These are phyloP conservation scores for Dunckerocampus dactyliophorus DNA, from an alignment of 2,113 vertebrate species.

Conservation along the genomic window DNA sequence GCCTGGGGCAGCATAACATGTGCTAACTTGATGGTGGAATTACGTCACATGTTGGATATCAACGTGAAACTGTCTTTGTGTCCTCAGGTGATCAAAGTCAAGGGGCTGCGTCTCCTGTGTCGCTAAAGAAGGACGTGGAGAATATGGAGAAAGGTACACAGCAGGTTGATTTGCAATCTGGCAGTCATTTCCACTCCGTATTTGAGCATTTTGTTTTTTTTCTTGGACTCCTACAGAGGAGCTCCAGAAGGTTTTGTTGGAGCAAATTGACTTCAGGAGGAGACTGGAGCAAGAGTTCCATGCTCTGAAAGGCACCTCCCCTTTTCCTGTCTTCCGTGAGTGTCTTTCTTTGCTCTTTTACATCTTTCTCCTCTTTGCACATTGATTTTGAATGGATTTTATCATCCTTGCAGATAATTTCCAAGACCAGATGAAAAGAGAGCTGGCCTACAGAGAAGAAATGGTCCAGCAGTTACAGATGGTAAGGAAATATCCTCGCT, in stretches of 20 bases:
- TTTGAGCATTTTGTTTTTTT: conserved; percentile 10
- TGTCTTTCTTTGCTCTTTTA: conserved; percentile 26
- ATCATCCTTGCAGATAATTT: conserved; percentile 84
- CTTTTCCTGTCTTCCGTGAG: conserved; percentile 98
- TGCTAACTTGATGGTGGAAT: no score
- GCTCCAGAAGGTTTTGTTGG: conserved; percentile 97
- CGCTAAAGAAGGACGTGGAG: conserved; percentile 92
- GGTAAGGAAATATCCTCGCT: conserved; percentile 63
- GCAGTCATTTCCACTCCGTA: background rate
- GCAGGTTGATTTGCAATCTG: background rate
- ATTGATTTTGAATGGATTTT: conserved; percentile 8
- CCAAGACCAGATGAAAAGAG: conserved; percentile 98
- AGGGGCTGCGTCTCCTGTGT: conserved; percentile 81
- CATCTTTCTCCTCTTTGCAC: background rate
- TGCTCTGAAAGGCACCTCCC: conserved; percentile 87
- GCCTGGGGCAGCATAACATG: no score
- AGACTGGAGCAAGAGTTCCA: conserved; percentile 97
- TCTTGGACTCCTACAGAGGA: conserved; percentile 80
- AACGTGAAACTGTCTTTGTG: background rate
- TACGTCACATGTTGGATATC: background rate
- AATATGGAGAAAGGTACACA: conserved; percentile 96
- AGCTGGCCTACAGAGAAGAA: conserved; percentile 95
- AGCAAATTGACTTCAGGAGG: conserved; percentile 94
- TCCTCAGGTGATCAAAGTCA: conserved; percentile 83
- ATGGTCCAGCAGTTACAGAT: conserved; percentile 99